Evolutionary conservation across 2,797 vertebrate genomes (phyloP).

Genomic region (Pangasius krempfi): DNA sequence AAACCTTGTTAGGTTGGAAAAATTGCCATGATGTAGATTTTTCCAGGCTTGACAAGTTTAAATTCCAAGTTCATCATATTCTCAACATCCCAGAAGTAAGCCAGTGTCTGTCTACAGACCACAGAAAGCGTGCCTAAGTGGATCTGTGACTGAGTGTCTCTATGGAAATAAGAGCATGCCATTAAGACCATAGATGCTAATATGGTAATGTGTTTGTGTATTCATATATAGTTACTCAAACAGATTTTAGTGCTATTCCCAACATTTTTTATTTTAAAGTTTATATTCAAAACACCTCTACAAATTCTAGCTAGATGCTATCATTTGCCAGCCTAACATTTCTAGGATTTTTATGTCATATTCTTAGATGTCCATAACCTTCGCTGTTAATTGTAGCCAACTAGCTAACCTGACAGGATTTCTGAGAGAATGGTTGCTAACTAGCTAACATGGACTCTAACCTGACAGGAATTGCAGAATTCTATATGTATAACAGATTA

Average conservation of each 20-base stretch:
- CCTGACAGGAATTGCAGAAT: neutral
- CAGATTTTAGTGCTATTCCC: neutral
- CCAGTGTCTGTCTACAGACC: neutral
- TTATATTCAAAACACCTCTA: neutral
- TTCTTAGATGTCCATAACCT: neutral
- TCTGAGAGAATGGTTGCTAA: neutral
- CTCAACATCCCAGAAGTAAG: neutral
- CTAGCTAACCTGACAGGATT: neutral
- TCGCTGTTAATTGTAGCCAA: neutral
- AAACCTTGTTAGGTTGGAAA: conserved; percentile 16
- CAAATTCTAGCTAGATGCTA: neutral
- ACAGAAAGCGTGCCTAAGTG: neutral
- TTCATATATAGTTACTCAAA: neutral
- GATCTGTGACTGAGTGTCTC: neutral
- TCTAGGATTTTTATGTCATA: neutral
- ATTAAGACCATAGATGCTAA: neutral
- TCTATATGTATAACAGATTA: neutral
- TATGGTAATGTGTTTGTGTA: neutral
- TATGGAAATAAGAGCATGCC: neutral
- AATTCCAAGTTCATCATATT: neutral
- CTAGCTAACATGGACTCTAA: neutral
- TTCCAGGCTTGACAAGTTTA: conserved; percentile 26
- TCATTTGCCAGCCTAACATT: neutral
- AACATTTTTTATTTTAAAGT: neutral
- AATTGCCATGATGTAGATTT: conserved; percentile 12